Evolutionary conservation across 2,888 invertebrate species (phyloP).

Genomic region (Melangyna quadrimaculata): DNA sequence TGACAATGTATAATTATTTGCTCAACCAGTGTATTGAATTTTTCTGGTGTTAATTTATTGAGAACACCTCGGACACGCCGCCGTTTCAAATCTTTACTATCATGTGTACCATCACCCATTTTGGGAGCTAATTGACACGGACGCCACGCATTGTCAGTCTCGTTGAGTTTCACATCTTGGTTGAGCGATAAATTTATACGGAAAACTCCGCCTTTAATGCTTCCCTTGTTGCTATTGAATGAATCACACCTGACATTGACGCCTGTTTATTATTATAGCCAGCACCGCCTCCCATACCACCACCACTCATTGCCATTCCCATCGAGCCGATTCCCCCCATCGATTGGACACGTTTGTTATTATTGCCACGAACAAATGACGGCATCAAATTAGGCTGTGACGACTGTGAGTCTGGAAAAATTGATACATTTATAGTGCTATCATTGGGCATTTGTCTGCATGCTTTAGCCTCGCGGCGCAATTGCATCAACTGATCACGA

Average conservation of each 20-base stretch:
- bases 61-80: slow-evolving; percentile 92
- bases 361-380: slow-evolving; percentile 74
- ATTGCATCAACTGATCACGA: slow-evolving; percentile 88
- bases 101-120: slow-evolving; percentile 67
- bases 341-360: slow-evolving; percentile 76
- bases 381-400: slow-evolving; percentile 75
- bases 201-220: slow-evolving; percentile 83
- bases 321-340: slow-evolving; percentile 76
- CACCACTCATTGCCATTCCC: slow-evolving; percentile 72
- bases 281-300: slow-evolving; percentile 72
- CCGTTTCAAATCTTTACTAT: slow-evolving; percentile 87
- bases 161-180: slow-evolving; percentile 92
- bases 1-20: slow-evolving; percentile 89
- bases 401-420: slow-evolving; percentile 73
- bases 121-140: slow-evolving; percentile 83
- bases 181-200: slow-evolving; percentile 86
- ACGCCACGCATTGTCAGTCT: slow-evolving; percentile 95
- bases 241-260: slow-evolving; percentile 78
- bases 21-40: slow-evolving; percentile 90
- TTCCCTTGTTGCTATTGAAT: slow-evolving; percentile 77
- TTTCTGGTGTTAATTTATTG: slow-evolving; percentile 97
- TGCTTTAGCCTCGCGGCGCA: slow-evolving; percentile 88
- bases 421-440: slow-evolving; percentile 74
- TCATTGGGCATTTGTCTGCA: slow-evolving; percentile 89
- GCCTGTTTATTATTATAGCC: slow-evolving; percentile 79